Percentiles rank a stretch among this genome's conserved stretches.
Conservation (phyloP, 2,797 vertebrate genomes). For the Simalia tracyae region DNA sequence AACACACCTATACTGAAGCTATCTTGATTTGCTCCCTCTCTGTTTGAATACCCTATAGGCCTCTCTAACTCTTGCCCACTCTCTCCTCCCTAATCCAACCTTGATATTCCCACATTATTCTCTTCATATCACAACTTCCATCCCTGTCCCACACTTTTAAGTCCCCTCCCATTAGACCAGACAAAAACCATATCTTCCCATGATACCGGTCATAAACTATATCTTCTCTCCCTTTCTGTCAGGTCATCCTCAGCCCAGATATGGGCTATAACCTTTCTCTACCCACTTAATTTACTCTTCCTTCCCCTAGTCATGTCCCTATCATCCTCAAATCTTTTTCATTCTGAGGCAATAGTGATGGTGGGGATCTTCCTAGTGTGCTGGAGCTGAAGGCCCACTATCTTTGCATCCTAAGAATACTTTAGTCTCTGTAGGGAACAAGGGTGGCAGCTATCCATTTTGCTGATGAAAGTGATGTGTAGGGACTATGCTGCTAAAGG, state of each 20-base stretch:
- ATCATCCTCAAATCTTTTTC: neutral
- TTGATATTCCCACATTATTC: neutral
- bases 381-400: neutral
- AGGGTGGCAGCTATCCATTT: neutral
- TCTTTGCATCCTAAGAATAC: neutral
- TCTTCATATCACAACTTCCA: neutral
- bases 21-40: neutral
- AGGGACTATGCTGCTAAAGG: neutral
- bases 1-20: neutral
- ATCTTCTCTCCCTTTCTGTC: neutral
- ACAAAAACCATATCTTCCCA: neutral
- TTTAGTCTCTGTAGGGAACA: neutral
- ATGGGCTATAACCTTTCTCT: neutral
- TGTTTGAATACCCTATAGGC: neutral
- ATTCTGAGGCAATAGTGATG: neutral
- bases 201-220: too few species aligned
- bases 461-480: neutral
- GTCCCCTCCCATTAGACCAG: neutral
- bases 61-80: neutral
- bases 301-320: neutral
- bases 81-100: neutral
- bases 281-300: neutral
- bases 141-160: neutral
- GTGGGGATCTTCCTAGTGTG: neutral
- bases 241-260: neutral